Evolutionary conservation across 2,113 vertebrate genomes (phyloP), one percentile per base, ranked within the genome.

Genomic region (Uropsilus gracilis): DNA sequence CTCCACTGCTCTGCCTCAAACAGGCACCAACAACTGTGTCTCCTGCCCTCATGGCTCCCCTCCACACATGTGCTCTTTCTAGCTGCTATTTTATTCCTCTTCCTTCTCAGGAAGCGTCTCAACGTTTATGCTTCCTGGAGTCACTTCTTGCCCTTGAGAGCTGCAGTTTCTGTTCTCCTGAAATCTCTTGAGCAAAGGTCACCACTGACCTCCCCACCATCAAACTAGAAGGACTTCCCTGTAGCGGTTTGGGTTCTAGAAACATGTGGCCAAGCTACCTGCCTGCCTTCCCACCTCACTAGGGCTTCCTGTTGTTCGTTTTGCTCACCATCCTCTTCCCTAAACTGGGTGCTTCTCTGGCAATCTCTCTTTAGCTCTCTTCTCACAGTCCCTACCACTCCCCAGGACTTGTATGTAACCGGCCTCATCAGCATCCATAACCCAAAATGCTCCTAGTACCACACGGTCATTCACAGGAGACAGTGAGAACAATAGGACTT

Each of bases 141-240:
- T 72, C 26, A 13, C 80, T 95, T 89, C 68, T 63, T 85, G 75
- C 28, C 78, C 69, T 72, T 46, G 69, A 86, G 61, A 68, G 8
- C 50, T 9, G 13, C 26, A 22, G 16, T 10, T 64, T 90, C 90
- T 82, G 61, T 39, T 86, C 32, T 72, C 1, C 7, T 28, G 73
- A 57, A 68, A 59, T 68, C 42, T 39, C 69, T 66, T 48, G 37
- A 32, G 48, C 42, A 26, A 46, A 75, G n/a, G 3, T 78, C 71
- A 89, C 57, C 24, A 4, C 9, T 3, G 7, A 55, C 20, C 13
- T 5, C 12, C 2, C 48, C 28, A 4, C 34, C 84, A 26, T 32
- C 7, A 20, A 2, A n/a, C 53, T 30, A 1, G 28, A 87, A 80
- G 32, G 32, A 6, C 22, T 22, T n/a, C 4, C 12, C 63, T 73